Percentiles rank a stretch among this genome's conserved stretches.
phyloP scores from a whole-genome alignment of 2,888 invertebrate genomes.

The Trissonchulus sp. region DNA sequence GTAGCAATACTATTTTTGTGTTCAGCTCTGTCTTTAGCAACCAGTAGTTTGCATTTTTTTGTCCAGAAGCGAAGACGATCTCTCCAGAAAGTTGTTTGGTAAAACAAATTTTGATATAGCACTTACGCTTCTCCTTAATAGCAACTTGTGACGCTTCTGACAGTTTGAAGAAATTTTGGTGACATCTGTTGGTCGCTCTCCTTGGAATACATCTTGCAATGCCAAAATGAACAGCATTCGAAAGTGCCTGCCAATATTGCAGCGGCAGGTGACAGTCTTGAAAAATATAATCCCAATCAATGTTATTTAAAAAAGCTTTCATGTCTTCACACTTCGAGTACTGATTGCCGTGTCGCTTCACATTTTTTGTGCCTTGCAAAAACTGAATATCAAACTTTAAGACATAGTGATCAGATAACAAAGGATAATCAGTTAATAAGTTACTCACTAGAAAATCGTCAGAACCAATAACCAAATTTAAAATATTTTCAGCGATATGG shows the following conservation, averaged over 20 bases:
- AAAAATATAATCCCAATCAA: constrained; percentile 9
- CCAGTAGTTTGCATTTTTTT: constrained; percentile 11
- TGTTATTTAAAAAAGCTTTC: background rate
- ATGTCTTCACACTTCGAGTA: background rate
- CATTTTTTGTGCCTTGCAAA: background rate
- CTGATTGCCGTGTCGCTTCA: background rate
- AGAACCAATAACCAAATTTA: background rate
- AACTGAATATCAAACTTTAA: background rate
- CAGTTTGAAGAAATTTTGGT: background rate
- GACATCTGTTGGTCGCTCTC: background rate
- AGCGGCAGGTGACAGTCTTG: background rate
- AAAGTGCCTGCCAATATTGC: background rate
- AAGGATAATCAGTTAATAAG: too few relatives aligned
- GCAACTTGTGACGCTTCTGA: background rate
- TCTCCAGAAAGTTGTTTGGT: background rate
- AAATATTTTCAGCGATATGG: background rate
- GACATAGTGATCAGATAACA: background rate
- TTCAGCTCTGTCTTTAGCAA: constrained; percentile 6
- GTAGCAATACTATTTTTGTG: background rate
- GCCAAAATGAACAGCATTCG: background rate
- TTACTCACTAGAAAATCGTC: background rate
- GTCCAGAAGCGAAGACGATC: constrained; percentile 12
- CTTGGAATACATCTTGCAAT: background rate
- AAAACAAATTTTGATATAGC: background rate
- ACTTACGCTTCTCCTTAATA: constrained; percentile 14